These are phyloP conservation scores for Embiotoca jacksoni DNA, from an alignment of 2,113 vertebrate species.

Conservation along the genomic window DNA sequence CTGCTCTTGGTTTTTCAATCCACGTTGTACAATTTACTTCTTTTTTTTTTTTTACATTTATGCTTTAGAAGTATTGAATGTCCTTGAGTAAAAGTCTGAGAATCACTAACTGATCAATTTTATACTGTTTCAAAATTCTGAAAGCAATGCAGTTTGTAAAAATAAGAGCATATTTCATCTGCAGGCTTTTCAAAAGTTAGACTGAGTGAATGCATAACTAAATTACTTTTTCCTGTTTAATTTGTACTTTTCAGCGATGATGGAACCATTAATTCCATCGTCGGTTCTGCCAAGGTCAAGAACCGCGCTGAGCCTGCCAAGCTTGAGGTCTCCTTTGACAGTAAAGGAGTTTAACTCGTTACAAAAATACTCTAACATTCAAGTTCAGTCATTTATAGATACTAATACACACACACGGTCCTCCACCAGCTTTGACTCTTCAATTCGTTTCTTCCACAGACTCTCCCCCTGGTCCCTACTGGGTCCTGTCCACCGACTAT, in stretches of 20 bases:
- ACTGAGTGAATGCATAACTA: background rate
- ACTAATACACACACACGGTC: background rate
- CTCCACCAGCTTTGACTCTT: background rate
- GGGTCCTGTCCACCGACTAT: slow-evolving; percentile 88
- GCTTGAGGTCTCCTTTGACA: slow-evolving; percentile 67
- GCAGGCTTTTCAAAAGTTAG: background rate
- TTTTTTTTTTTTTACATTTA: too few relatives aligned
- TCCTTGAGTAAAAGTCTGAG: background rate
- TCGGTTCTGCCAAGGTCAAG: slow-evolving; percentile 59
- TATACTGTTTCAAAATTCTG: background rate
- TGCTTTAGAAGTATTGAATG: background rate
- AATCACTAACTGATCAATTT: slow-evolving; percentile 6
- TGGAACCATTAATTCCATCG: slow-evolving; percentile 50
- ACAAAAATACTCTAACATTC: background rate
- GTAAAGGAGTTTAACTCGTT: slow-evolving; percentile 29
- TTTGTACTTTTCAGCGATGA: slow-evolving; percentile 54
- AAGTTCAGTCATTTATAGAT: background rate
- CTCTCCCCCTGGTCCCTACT: slow-evolving; percentile 83
- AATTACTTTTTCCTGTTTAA: background rate
- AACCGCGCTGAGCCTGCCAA: slow-evolving; percentile 74
- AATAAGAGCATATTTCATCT: background rate
- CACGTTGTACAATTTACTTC: background rate
- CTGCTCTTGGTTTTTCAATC: background rate
- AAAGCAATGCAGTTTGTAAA: background rate
- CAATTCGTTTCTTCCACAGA: slow-evolving; percentile 48